phyloP scores from a whole-genome alignment of 2,888 invertebrate species.

The Electrophaes corylata region DNA sequence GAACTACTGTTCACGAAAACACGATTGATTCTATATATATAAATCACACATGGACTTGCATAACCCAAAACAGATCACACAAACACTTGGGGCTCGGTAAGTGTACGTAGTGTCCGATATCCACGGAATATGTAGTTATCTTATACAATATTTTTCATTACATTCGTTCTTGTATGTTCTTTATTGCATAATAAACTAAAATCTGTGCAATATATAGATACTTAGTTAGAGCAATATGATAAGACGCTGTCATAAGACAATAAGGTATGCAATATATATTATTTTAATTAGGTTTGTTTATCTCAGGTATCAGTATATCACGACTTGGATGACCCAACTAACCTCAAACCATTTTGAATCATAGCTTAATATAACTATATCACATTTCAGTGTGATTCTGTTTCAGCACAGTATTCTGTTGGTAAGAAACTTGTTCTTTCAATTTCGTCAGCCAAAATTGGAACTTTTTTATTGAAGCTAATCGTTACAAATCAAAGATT shows the following conservation, averaged over 20 bases:
- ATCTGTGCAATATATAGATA: not conserved
- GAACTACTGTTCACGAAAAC: no score
- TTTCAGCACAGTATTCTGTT: not conserved
- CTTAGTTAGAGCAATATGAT: not conserved
- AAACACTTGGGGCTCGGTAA: no score
- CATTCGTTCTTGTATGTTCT: not conserved
- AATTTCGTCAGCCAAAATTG: constrained; percentile 6
- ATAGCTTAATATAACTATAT: not conserved
- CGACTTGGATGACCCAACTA: not conserved
- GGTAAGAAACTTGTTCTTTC: constrained; percentile 1
- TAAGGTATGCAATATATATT: constrained; percentile 1
- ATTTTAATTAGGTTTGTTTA: not conserved
- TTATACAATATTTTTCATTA: not conserved
- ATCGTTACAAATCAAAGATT: constrained; percentile 4
- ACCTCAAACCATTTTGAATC: constrained; percentile 1
- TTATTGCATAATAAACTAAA: not conserved
- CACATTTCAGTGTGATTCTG: not conserved
- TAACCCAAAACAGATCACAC: no score
- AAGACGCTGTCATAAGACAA: not conserved
- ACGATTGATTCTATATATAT: no score
- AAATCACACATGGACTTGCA: no score
- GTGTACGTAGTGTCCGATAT: no score
- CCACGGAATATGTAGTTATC: not conserved
- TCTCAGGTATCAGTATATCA: constrained; percentile 13
- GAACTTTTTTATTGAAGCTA: not conserved